Percentiles rank a stretch among this genome's conserved stretches.
phyloP scores from a whole-genome alignment of 2,888 invertebrate species.

The Ophion ellenae region DNA sequence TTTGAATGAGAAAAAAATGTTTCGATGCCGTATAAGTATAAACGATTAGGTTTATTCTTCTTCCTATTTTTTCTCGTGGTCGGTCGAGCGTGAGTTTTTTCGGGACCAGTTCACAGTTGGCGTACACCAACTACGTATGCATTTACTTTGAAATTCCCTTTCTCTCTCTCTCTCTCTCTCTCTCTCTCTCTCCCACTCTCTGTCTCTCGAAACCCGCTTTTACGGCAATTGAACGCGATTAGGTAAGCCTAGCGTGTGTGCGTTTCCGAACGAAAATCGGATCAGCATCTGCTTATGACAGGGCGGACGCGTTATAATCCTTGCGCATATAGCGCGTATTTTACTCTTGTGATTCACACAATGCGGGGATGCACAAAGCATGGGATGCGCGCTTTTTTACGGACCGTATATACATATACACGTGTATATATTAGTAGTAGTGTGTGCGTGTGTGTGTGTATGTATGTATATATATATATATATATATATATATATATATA shows the following conservation, averaged over 20 bases:
- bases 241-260: constrained; percentile 72
- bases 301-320: constrained; percentile 77
- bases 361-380: constrained; percentile 56
- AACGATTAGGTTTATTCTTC: constrained; percentile 50
- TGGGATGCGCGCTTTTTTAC: constrained; percentile 56
- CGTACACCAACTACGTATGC: constrained; percentile 24
- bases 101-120: constrained; percentile 47
- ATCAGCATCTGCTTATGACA: constrained; percentile 83
- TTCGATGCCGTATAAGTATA: constrained; percentile 34
- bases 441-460: too few species aligned
- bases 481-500: too few species aligned
- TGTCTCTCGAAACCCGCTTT: constrained; percentile 74
- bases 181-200: constrained; percentile 37
- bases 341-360: constrained; percentile 62
- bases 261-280: constrained; percentile 72
- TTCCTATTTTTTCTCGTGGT: constrained; percentile 48
- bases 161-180: constrained; percentile 7
- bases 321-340: constrained; percentile 61
- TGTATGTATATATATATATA: too few species aligned
- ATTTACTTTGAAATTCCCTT: constrained; percentile 41
- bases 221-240: constrained; percentile 82
- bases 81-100: constrained; percentile 59
- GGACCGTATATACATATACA: neutral
- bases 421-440: too few species aligned
- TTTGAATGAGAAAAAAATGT: constrained; percentile 43